phyloP scores from a whole-genome alignment of 1,140 invertebrate genomes.

The Platyscapa corneri region DNA sequence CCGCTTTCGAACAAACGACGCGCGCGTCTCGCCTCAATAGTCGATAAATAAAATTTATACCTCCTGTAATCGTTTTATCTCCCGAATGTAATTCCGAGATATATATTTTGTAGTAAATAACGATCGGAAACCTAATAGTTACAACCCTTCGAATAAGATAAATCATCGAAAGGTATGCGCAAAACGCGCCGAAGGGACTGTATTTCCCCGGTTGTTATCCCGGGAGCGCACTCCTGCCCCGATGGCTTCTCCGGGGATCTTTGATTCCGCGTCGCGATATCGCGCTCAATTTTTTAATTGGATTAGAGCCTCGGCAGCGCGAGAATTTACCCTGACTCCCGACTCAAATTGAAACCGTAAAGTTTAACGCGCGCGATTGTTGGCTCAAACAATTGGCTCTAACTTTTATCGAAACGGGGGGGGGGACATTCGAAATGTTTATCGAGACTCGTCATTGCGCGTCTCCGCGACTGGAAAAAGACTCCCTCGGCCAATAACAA shows the following conservation, averaged over 20 bases:
- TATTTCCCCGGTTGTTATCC: not conserved
- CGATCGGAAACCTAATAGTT: not conserved
- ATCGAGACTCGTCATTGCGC: no score
- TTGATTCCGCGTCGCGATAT: not conserved
- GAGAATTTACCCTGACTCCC: not conserved
- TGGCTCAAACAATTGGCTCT: not conserved
- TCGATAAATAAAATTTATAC: slow-evolving; percentile 7
- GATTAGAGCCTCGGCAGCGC: not conserved
- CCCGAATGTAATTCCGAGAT: not conserved
- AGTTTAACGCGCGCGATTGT: not conserved
- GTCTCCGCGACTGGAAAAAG: not conserved
- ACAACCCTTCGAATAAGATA: slow-evolving; percentile 17
- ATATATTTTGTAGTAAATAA: slow-evolving; percentile 12
- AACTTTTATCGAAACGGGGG: not conserved
- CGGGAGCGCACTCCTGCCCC: not conserved
- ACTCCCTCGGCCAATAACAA: not conserved
- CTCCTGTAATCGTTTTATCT: not conserved
- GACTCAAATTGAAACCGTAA: not conserved
- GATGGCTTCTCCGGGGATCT: not conserved
- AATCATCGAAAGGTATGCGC: not conserved
- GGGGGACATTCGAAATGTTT: not conserved
- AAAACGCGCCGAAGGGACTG: not conserved
- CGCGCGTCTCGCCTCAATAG: not conserved
- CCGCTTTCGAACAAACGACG: not conserved
- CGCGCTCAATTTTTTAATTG: not conserved